Evolutionary conservation across 2,888 invertebrate genomes (phyloP), one percentile per base, ranked within the genome.

Genomic region (Noctua fimbriata): DNA sequence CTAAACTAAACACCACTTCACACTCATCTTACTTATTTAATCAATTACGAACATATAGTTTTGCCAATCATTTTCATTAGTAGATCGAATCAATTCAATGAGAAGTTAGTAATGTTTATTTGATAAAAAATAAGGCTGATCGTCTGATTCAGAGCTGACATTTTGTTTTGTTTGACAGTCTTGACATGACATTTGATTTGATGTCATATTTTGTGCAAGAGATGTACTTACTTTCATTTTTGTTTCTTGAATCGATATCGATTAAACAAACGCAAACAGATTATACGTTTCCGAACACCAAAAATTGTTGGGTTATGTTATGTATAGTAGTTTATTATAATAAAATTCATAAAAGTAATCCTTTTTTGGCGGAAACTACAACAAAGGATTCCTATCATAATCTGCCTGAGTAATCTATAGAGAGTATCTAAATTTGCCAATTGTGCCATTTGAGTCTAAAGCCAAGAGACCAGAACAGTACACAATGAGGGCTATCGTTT

Each of bases 121-220:
- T 78, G 76, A 70, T 83, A 65, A 83, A 78, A 72, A 79, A 69
- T 75, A 72, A 47, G 24, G 55, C 52, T 74, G 55, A 69, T 84
- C 87, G 66, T 63, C 87, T 87, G 71, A 74, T 72, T 72, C 41
- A 24, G 44, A 77, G 87, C 76, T 85, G 89, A 88, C 89, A 89
- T 88, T 87, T 89, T 87, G 79, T 85, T 83, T 81, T 79, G 69
- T 73, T 79, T 80, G 83, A 83, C 78, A 85, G 73, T 65, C 60
- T 65, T 76, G 85, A 78, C 86, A 82, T 52, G 41, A 9, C 41
- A 41, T 41, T 41, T 41, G 41, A 41, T 44, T 69, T 66, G 47
- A 28, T 66, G 28, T 47, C 67, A n/a, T 52, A 28, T 21, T 18
- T n/a, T 24, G 32, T n/a, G 6, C 36, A 49, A 73, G 75, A 49